Evolutionary conservation across 2,113 vertebrate species (phyloP).

Genomic region (Sylvia atricapilla): DNA sequence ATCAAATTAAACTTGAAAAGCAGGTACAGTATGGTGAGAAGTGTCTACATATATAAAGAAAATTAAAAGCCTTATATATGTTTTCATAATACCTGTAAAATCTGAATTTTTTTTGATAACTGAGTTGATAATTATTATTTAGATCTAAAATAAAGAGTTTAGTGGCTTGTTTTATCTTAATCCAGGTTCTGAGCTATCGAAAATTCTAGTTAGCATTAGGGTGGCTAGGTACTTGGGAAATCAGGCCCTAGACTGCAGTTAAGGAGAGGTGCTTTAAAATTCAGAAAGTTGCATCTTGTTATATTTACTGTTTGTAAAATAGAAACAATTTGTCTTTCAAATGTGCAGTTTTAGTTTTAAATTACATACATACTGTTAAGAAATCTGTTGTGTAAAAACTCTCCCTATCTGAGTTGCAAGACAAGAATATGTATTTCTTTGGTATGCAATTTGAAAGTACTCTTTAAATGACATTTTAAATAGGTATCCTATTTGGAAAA

Average conservation of each 20-base stretch:
- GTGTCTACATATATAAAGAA: not conserved
- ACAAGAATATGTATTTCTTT: not conserved
- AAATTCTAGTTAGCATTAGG: not conserved
- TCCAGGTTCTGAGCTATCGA: not conserved
- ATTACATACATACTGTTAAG: not conserved
- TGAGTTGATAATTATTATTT: not conserved
- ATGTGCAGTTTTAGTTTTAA: not conserved
- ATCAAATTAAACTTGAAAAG: conserved; percentile 83
- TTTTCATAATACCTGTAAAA: not conserved
- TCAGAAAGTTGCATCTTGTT: not conserved
- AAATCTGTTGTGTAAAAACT: not conserved
- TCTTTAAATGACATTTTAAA: not conserved
- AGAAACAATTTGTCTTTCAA: not conserved
- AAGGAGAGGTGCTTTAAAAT: not conserved
- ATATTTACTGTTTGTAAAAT: not conserved
- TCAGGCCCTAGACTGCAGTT: not conserved
- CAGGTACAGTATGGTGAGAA: conserved; percentile 73
- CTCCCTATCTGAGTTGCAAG: not conserved
- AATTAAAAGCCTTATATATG: not conserved
- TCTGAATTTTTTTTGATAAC: not conserved
- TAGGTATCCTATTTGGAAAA: conserved; percentile 87
- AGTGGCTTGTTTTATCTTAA: not conserved
- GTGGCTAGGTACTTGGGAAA: not conserved
- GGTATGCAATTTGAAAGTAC: not conserved
- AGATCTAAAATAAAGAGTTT: not conserved